Conservation (phyloP, 1,140 invertebrate species). For the Meloidogyne chitwoodi region DNA sequence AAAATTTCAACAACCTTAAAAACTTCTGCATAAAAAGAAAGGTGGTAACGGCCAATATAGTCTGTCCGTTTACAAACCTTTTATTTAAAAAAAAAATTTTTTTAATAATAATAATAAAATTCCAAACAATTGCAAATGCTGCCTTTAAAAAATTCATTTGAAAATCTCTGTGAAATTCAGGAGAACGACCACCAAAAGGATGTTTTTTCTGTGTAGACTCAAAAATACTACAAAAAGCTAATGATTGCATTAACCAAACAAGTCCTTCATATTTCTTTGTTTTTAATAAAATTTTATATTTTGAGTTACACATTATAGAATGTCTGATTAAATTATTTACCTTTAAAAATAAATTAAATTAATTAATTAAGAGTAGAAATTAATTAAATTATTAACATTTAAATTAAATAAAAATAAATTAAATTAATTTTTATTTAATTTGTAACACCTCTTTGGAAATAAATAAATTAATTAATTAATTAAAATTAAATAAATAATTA, state of each 20-base stretch:
- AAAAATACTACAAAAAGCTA: slow-evolving; percentile 22
- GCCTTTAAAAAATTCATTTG: slow-evolving; percentile 48
- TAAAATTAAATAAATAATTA: no score
- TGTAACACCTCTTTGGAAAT: no score
- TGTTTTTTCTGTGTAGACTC: slow-evolving; percentile 53
- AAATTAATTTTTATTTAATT: no score
- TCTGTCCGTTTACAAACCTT: slow-evolving; percentile 50
- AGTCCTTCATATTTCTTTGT: slow-evolving; percentile 36
- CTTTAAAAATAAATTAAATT: slow-evolving; percentile 18
- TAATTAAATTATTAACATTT: no score
- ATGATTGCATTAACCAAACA: slow-evolving; percentile 52
- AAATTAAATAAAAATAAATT: no score
- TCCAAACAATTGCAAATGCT: slow-evolving; percentile 48
- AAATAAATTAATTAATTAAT: no score
- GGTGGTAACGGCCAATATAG: slow-evolving; percentile 45
- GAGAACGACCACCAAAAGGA: slow-evolving; percentile 6
- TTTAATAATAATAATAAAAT: not conserved
- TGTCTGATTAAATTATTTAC: slow-evolving; percentile 37
- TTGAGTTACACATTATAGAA: slow-evolving; percentile 27
- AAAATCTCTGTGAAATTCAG: slow-evolving; percentile 44
- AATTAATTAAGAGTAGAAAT: not conserved
- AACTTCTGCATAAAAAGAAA: slow-evolving; percentile 42
- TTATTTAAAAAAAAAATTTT: not conserved
- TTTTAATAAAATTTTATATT: slow-evolving; percentile 10
- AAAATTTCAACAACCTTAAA: slow-evolving; percentile 44